Percentiles rank a stretch among this genome's conserved stretches.
Conservation (phyloP, 2,113 vertebrate genomes). For the Equus przewalskii region DNA sequence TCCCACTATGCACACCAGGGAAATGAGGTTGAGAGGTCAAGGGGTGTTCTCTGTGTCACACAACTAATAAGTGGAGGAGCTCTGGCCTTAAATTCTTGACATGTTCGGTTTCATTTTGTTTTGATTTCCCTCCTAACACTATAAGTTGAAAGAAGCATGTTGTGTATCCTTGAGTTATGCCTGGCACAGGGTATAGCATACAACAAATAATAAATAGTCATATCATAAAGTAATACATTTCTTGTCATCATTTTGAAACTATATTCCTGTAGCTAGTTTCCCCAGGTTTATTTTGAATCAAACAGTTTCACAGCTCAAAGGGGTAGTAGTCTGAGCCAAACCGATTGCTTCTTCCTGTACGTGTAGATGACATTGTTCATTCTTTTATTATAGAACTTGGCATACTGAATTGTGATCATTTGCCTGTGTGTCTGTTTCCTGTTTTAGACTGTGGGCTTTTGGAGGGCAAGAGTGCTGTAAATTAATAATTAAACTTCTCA, state of each 20-base stretch:
- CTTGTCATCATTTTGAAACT: not conserved
- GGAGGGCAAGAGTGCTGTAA: not conserved
- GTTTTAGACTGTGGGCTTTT: not conserved
- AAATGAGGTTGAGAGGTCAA: not conserved
- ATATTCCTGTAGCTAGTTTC: not conserved
- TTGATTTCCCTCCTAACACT: not conserved
- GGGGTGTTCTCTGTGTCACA: not conserved
- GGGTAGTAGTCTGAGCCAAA: not conserved
- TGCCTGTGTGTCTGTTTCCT: not conserved
- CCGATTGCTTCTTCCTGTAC: not conserved
- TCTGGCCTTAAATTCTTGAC: not conserved
- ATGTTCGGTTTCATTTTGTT: not conserved
- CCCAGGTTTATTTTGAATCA: not conserved
- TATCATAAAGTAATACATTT: not conserved
- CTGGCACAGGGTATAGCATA: not conserved
- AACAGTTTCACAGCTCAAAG: not conserved
- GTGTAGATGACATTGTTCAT: not conserved
- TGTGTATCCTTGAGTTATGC: not conserved
- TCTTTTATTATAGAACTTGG: not conserved
- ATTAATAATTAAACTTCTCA: not conserved
- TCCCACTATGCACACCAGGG: not conserved
- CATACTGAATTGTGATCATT: not conserved
- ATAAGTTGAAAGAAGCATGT: not conserved
- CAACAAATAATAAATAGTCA: not conserved
- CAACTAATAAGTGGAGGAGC: not conserved